Base-by-base conservation (phyloP, 2,113 vertebrate genomes). In the Rhodinocichla rosea region DNA sequence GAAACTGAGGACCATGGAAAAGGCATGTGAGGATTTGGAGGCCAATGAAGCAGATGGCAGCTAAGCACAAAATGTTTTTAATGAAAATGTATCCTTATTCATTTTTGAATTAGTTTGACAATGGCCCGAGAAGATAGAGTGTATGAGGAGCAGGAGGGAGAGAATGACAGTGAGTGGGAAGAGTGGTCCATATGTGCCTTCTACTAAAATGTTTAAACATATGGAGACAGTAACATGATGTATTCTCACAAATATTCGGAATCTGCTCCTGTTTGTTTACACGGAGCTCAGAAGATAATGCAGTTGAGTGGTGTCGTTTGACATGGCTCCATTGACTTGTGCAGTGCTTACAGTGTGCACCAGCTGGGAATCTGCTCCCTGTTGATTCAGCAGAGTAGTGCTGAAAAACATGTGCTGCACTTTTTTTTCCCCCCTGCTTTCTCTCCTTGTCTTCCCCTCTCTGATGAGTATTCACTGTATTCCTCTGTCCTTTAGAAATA, bases 81-180 rank as follows among this genome's bases (percentile, higher is more conserved):
- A 96, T 97, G 94, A 96, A 95, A 94, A 96, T 71, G 76, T 86
- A 81, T 90, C 93, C 64, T 82, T 89, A 40, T 40, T 95, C 37
- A 37, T 77, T 88, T 90, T 47, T 90, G 82, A 93, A 93, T 95
- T 63, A 89, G 90, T 88, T 96, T 95, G 93, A 90, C 92, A 88
- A 94, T 90, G 90, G 92, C 90, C 94, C 50, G 83, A 83, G 84
- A 93, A 94, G 94, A 83, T 94, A 8, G 0, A 19, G 76, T 83
- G 50, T 77, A 77, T 19, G 85, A 86, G 70, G 89, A 95, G n/a
- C 90, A 81, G 92, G 92, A 90, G 83, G 71, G 88, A 90, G 76
- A 95, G 76, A 94, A 82, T 96, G 94, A 94, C 95, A 97, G 96
- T 73, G 94, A 94, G 95, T 96, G 95, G 95, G 95, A 97, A 87